These are phyloP conservation scores for Pseudococcus viburni DNA, from an alignment of 2,888 invertebrate species.

Conservation along the genomic window DNA sequence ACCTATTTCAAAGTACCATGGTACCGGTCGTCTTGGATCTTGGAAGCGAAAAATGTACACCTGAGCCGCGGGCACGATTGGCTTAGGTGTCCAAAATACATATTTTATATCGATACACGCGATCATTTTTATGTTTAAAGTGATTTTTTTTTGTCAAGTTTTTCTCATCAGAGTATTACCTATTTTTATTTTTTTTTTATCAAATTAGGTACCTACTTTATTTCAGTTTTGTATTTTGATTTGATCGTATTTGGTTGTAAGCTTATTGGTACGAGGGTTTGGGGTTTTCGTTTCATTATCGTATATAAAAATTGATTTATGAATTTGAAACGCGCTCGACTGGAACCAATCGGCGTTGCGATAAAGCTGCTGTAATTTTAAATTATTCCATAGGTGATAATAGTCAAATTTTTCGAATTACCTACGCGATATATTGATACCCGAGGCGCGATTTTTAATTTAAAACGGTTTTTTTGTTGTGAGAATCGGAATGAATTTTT, in stretches of 20 bases:
- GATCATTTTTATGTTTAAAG: neutral
- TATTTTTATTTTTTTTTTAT: neutral
- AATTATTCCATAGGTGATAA: constrained; percentile 16
- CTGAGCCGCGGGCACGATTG: neutral
- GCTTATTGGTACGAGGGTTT: neutral
- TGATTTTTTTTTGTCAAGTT: neutral
- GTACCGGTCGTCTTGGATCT: neutral
- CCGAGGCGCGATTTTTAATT: constrained; percentile 40
- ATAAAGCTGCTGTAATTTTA: constrained; percentile 38
- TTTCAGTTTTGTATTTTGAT: neutral
- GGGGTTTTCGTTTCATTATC: neutral
- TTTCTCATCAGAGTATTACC: neutral
- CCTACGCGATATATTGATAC: neutral
- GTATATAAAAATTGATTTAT: constrained; percentile 28
- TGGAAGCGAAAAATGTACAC: neutral
- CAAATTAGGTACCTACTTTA: too few species aligned
- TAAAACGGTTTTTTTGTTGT: neutral
- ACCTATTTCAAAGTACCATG: constrained; percentile 35
- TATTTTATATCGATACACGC: neutral
- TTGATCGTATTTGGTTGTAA: neutral
- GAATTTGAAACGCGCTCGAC: constrained; percentile 11
- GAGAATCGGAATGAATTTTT: neutral
- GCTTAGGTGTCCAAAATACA: constrained; percentile 11
- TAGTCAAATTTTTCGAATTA: constrained; percentile 24
- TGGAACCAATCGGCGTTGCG: constrained; percentile 46